Percentiles rank a stretch among this genome's conserved stretches.
These are phyloP conservation scores for Danio tinwini DNA, from an alignment of 2,797 vertebrate genomes.

Conservation along the genomic window DNA sequence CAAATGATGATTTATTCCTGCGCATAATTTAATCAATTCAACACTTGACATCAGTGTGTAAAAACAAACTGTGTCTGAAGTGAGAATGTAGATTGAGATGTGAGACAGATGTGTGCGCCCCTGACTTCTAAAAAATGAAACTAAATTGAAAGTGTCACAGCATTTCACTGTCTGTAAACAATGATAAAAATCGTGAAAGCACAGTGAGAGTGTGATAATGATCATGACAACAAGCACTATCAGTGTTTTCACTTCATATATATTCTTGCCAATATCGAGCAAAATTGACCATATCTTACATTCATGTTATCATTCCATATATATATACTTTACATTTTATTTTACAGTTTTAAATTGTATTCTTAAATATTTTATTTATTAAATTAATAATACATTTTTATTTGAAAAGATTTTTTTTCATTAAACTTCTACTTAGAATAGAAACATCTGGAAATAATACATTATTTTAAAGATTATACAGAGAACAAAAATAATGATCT, in stretches of 20 bases:
- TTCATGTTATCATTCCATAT: too few species aligned
- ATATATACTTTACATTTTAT: too few species aligned
- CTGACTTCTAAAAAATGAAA: not conserved
- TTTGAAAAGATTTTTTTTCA: too few species aligned
- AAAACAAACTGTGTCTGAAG: not conserved
- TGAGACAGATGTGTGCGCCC: not conserved
- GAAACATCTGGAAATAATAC: too few species aligned
- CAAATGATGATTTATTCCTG: not conserved
- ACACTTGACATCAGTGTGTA: not conserved
- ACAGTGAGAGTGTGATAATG: not conserved
- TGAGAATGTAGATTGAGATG: not conserved
- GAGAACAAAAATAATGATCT: too few species aligned
- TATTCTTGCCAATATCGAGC: too few species aligned
- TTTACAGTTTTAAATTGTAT: too few species aligned
- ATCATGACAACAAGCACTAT: not conserved
- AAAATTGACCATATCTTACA: not conserved
- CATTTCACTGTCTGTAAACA: not conserved
- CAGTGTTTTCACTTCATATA: not conserved
- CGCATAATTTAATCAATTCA: not conserved
- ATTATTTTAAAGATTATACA: too few species aligned
- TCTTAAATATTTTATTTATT: too few species aligned
- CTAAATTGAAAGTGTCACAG: not conserved
- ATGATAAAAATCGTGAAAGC: slow-evolving; percentile 1
- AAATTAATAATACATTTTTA: too few species aligned
- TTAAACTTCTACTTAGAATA: too few species aligned